These are phyloP conservation scores for Macrosoma leucophasiata DNA, from an alignment of 2,888 invertebrate genomes.

Conservation along the genomic window DNA sequence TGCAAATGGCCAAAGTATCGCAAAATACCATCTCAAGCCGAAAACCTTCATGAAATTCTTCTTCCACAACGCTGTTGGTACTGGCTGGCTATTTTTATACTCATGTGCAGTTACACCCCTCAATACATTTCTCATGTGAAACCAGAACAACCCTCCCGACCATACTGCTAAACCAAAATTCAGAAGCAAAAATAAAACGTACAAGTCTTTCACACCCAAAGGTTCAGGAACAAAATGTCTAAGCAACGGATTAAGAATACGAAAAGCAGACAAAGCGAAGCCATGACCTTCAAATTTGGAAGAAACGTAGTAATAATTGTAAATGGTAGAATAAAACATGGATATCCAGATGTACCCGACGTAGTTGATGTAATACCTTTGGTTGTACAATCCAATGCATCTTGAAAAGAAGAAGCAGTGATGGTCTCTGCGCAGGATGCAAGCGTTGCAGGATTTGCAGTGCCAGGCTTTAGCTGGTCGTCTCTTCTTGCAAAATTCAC, in stretches of 20 bases:
- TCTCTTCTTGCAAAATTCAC: conserved; percentile 81
- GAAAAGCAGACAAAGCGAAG: conserved; percentile 29
- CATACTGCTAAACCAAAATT: conserved; percentile 38
- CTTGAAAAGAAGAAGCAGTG: conserved; percentile 89
- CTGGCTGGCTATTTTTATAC: conserved; percentile 47
- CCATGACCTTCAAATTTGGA: conserved; percentile 33
- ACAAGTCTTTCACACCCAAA: conserved; percentile 36
- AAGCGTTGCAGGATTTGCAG: conserved; percentile 85
- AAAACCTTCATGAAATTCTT: conserved; percentile 80
- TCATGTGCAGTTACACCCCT: conserved; percentile 69
- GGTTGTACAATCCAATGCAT: conserved; percentile 88
- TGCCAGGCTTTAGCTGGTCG: conserved; percentile 89
- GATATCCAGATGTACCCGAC: conserved; percentile 80
- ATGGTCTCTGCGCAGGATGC: conserved; percentile 88
- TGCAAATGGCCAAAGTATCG: conserved; percentile 44
- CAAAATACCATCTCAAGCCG: conserved; percentile 41
- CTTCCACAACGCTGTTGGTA: conserved; percentile 79
- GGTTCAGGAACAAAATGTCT: conserved; percentile 32
- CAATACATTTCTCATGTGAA: conserved; percentile 63
- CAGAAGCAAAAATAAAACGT: conserved; percentile 35
- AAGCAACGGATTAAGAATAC: conserved; percentile 40
- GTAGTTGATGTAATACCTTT: conserved; percentile 86
- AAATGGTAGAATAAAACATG: conserved; percentile 78
- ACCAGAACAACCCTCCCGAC: conserved; percentile 34
- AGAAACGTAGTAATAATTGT: conserved; percentile 80